These are phyloP conservation scores for Elymnias hypermnestra DNA, from an alignment of 1,140 invertebrate genomes.

Conservation along the genomic window DNA sequence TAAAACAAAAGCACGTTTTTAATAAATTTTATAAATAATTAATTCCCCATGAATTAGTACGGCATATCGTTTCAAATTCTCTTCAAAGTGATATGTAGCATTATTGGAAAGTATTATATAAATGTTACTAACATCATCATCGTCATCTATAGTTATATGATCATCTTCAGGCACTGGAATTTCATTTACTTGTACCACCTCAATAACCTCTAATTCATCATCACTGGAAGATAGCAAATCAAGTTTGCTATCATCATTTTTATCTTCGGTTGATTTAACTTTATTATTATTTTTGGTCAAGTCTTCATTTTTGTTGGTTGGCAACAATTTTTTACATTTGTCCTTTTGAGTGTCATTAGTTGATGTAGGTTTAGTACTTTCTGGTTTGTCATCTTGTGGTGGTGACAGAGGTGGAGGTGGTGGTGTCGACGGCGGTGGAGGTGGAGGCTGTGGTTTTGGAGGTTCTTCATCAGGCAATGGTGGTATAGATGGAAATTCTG, in stretches of 20 bases:
- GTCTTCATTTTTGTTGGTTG: neutral
- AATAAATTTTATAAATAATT: too few relatives aligned
- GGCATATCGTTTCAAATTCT: too few relatives aligned
- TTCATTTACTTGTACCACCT: conserved; percentile 35
- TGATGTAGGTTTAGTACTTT: neutral
- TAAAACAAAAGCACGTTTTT: too few relatives aligned
- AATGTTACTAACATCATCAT: conserved; percentile 27
- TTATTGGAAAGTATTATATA: too few relatives aligned
- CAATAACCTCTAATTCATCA: conserved; percentile 30
- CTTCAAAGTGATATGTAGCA: too few relatives aligned
- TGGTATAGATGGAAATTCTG: conserved; percentile 70
- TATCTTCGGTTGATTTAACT: conserved; percentile 6
- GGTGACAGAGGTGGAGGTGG: too few relatives aligned
- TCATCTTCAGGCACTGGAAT: conserved; percentile 42
- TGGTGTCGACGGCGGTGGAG: conserved; percentile 37
- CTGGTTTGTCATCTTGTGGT: conserved; percentile 6
- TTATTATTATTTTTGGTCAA: neutral
- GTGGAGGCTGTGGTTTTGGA: conserved; percentile 47
- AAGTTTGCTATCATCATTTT: conserved; percentile 2
- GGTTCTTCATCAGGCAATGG: conserved; percentile 75
- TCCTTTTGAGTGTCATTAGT: neutral
- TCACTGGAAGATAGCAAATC: conserved; percentile 1
- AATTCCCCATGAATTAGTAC: too few relatives aligned
- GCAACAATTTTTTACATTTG: too few relatives aligned
- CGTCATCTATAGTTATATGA: conserved; percentile 41